phyloP scores from a whole-genome alignment of 2,888 invertebrate genomes.

The Leucophenga montana region DNA sequence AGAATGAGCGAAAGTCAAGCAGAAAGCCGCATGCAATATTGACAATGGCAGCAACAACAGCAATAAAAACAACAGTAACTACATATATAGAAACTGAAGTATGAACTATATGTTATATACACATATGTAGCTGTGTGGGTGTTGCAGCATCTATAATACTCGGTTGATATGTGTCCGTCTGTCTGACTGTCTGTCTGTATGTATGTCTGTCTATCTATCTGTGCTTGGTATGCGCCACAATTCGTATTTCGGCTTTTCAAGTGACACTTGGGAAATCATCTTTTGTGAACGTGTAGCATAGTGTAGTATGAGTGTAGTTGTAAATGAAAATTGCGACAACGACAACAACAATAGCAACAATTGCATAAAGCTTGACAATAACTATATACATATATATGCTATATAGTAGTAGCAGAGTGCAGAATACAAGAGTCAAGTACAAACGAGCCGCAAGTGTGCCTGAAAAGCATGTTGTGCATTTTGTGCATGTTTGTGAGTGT shows the following conservation, averaged over 20 bases:
- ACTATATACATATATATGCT: conserved; percentile 19
- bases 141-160: background rate
- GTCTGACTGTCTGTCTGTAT: background rate
- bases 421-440: conserved; percentile 19
- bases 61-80: too few species aligned
- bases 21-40: conserved; percentile 43
- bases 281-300: conserved; percentile 43
- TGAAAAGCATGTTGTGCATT: conserved; percentile 25
- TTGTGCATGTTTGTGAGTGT: background rate
- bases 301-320: conserved; percentile 42
- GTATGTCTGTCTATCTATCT: background rate
- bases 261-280: conserved; percentile 67
- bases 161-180: too few species aligned
- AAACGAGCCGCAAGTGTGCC: conserved; percentile 21
- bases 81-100: conserved; percentile 21
- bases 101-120: background rate
- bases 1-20: conserved; percentile 15
- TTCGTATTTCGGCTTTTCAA: conserved; percentile 60
- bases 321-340: conserved; percentile 54
- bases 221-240: background rate
- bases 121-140: too few species aligned
- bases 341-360: conserved; percentile 47
- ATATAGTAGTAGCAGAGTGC: too few species aligned
- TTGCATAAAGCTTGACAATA: conserved; percentile 42
- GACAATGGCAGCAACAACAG: conserved; percentile 45